Conservation (phyloP, 2,113 vertebrate genomes). For the Xyliphius kryptos region DNA sequence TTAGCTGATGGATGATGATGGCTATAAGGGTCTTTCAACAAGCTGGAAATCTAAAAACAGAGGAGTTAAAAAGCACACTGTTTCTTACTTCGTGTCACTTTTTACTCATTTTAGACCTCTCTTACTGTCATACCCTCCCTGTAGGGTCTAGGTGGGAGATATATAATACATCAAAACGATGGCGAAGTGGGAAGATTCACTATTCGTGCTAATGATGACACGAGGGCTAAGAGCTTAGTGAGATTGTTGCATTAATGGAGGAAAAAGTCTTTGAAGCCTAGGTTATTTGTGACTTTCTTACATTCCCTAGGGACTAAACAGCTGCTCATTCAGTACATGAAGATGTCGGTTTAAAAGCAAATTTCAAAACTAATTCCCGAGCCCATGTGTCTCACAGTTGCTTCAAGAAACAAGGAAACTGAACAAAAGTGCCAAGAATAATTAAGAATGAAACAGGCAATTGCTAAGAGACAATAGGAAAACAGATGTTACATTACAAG, state of each 20-base stretch:
- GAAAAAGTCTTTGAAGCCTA: slow-evolving; percentile 10
- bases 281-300: slow-evolving; percentile 1
- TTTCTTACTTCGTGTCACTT: slow-evolving; percentile 17
- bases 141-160: slow-evolving; percentile 28
- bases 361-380: background rate
- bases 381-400: background rate
- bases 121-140: slow-evolving; percentile 2
- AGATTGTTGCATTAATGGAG: background rate
- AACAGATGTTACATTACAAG: no score
- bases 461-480: no score
- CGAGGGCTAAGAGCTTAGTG: slow-evolving; percentile 13
- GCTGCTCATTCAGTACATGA: background rate
- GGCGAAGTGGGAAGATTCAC: slow-evolving; percentile 41
- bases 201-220: slow-evolving; percentile 57
- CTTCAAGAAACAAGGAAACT: no score
- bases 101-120: slow-evolving; percentile 9
- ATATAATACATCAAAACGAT: slow-evolving; percentile 67
- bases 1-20: slow-evolving; percentile 3
- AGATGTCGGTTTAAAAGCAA: background rate
- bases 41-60: background rate
- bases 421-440: no score
- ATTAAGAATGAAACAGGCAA: no score
- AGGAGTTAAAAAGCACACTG: slow-evolving; percentile 22
- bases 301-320: slow-evolving; percentile 1
- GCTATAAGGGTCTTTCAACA: background rate